These are phyloP conservation scores for Rhizomys pruinosus DNA, from an alignment of 2,113 vertebrate species.

Conservation along the genomic window DNA sequence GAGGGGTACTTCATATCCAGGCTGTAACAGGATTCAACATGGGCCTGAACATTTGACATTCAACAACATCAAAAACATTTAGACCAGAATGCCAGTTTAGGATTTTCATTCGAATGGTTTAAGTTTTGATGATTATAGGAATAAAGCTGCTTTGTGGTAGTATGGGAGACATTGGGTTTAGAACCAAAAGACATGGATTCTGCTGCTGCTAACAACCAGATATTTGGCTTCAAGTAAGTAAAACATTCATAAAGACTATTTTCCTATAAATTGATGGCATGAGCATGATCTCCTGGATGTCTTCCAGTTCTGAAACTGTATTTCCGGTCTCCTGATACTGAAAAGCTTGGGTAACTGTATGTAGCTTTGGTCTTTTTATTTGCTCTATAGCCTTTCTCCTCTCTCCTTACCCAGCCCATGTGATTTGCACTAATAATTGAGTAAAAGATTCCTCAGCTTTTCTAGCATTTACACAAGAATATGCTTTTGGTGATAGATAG, in stretches of 20 bases:
- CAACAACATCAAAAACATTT: background rate
- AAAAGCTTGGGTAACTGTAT: background rate
- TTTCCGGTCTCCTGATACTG: background rate
- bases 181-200: slow-evolving; percentile 24
- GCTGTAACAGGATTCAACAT: background rate
- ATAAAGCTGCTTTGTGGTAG: slow-evolving; percentile 17
- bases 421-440: background rate
- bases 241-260: background rate
- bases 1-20: background rate
- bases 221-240: background rate
- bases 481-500: background rate
- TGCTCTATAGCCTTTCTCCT: background rate
- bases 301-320: slow-evolving; percentile 22
- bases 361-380: background rate
- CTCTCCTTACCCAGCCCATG: too few species aligned
- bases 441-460: background rate
- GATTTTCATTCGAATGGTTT: slow-evolving; percentile 25
- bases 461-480: background rate
- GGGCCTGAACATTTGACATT: background rate
- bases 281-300: background rate
- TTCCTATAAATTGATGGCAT: background rate
- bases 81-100: background rate
- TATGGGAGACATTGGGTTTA: background rate
- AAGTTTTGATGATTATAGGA: slow-evolving; percentile 23
- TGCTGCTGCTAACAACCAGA: slow-evolving; percentile 18